Evolutionary conservation across 2,888 invertebrate species (phyloP), one percentile per base, ranked within the genome.

Genomic region (Drosophila diplacantha): DNA sequence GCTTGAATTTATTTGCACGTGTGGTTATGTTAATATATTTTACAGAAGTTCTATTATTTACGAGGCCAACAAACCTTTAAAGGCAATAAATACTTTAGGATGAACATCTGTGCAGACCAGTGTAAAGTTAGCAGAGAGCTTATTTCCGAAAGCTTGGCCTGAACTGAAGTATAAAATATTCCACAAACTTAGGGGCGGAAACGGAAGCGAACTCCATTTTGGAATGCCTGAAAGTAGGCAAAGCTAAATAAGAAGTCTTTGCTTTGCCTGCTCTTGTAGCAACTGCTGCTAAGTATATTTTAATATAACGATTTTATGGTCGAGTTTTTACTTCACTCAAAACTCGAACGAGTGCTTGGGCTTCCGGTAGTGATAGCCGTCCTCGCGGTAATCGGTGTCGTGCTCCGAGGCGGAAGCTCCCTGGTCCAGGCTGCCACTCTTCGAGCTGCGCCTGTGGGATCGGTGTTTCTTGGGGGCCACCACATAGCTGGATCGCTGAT

Each of bases 351-450:
- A 46, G 5, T 37, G 71, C n/a, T 69, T 69, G 32, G 82, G 82
- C 50, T 71, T 83, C 50, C 53, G 57, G 62, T 85, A 85, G 51
- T 78, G 74, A 47, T 85, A 83, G 37, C 85, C 83, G 69, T 83
- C 78, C 14, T 72, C 70, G 6, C 66, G 72, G 8, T 67, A 75
- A 11, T 75, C 70, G 18, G 62, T 57, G 8, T 69, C 65, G 20
- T 74, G 64, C 37, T 67, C 60, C 0, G 65, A 72, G 8, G 69
- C 69, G 5, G 69, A 60, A 1, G 66, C 29, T 8, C 63, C 55
- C 5, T 65, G 49, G 6, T 80, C 77, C 5, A 8, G 16, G 44
- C 32, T 44, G 16, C 34, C 11, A 2, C n/a, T 32, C 14, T 46
- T 32, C 3, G 49, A 26, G 9, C 44, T 59, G 16, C 41, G 44